Base-by-base conservation (phyloP, 2,888 invertebrate species). In the Eupithecia insigniata region DNA sequence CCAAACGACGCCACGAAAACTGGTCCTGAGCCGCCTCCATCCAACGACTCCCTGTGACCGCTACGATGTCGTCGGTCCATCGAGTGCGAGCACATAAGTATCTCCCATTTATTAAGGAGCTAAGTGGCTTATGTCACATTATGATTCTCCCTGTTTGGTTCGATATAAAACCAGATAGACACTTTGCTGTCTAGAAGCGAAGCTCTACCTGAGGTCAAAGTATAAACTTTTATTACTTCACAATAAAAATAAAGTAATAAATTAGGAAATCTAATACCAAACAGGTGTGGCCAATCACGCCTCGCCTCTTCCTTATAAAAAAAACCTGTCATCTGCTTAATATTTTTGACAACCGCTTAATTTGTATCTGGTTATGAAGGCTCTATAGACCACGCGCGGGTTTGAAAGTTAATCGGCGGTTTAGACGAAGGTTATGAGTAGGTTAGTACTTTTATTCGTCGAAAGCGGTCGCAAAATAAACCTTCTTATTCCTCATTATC, bases 201-300 rank as follows among this genome's bases (percentile, higher is more conserved):
- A 60, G 28, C 60, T 58, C 58, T 28, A 67, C 68, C 74, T 79
- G 77, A 82, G 82, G 83, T 82, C 78, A 75, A 70, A 77, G 72
- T 78, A 77, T 76, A 73, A 66, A 75, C 68, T 70, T 76, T 72
- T 62, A 51, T 67, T 28, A 62, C 67, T 32, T 39, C 18, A 62
- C 39, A 67, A 60, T 58, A 75, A 70, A 60, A 60, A 67, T 34
- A 62, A 74, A 51, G 64, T 72, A 34, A 51, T 70, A 69, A 66
- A 80, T 86, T 82, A 82, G 80, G 79, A 82, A 84, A 81, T 82
- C 81, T 78, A 82, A 77, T 80, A 86, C 82, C 79, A 79, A 69
- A 73, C 82, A 87, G 88, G 87, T 87, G 87, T 87, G 86, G 84
- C 82, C 77, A 81, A 84, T 84, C 84, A 85, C 84, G 84, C 69